These are phyloP conservation scores for Amphimallon solstitiale DNA, from an alignment of 2,888 invertebrate species.

Conservation along the genomic window DNA sequence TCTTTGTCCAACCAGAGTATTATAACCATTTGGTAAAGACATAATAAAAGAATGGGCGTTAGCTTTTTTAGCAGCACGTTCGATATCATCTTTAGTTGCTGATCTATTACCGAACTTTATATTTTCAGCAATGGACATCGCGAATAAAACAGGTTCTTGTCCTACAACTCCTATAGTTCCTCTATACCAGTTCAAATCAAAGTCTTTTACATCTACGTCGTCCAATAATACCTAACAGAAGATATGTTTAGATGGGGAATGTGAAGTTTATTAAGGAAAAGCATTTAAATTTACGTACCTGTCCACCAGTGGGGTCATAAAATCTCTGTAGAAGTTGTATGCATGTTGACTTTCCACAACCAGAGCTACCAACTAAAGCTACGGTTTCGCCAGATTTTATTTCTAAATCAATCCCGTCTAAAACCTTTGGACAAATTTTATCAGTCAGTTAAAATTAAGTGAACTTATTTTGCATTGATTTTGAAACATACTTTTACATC, in stretches of 20 bases:
- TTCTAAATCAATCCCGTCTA: slow-evolving; percentile 73
- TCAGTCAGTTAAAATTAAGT: too few species aligned
- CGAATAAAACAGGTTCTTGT: slow-evolving; percentile 91
- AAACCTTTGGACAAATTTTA: slow-evolving; percentile 67
- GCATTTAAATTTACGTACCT: slow-evolving; percentile 66
- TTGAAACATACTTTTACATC: slow-evolving; percentile 72
- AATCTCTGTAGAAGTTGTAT: slow-evolving; percentile 79
- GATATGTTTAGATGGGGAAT: background rate
- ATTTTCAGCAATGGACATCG: slow-evolving; percentile 85
- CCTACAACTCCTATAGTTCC: slow-evolving; percentile 89
- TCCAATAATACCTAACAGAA: slow-evolving; percentile 70
- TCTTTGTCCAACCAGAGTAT: slow-evolving; percentile 85
- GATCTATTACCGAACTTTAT: slow-evolving; percentile 78
- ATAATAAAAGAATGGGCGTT: slow-evolving; percentile 83
- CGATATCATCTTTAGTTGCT: slow-evolving; percentile 74
- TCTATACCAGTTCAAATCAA: slow-evolving; percentile 85
- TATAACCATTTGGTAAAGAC: slow-evolving; percentile 80
- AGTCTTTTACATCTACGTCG: slow-evolving; percentile 72
- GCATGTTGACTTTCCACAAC: slow-evolving; percentile 83
- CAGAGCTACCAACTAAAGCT: slow-evolving; percentile 78
- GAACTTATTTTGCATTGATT: too few species aligned
- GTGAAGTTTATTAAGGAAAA: too few species aligned
- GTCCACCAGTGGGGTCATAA: slow-evolving; percentile 76
- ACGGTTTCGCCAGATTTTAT: slow-evolving; percentile 79
- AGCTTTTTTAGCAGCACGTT: slow-evolving; percentile 76